A percentile compares a stretch with the other conserved stretches of the same genome.
Conservation (phyloP, 2,113 vertebrate genomes). For the Crotalus tigris region DNA sequence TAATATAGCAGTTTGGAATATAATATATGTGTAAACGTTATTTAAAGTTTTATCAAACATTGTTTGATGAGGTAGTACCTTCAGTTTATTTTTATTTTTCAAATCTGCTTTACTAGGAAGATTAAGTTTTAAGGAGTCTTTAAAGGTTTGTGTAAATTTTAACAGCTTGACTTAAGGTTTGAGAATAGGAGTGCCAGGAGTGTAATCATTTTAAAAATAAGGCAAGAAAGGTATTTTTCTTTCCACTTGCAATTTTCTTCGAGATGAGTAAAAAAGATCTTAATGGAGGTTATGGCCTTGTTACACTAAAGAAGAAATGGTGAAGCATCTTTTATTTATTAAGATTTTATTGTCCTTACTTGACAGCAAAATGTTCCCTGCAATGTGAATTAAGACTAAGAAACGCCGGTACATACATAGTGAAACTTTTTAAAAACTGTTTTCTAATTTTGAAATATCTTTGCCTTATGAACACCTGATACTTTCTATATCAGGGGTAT, state of each 20-base stretch:
- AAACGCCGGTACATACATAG: background rate
- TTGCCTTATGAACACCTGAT: background rate
- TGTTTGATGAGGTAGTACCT: slow-evolving; percentile 23
- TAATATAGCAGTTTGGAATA: slow-evolving; percentile 51
- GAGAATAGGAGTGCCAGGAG: slow-evolving; percentile 24
- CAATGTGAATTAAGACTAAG: background rate
- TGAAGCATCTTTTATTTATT: background rate
- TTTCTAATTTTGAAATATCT: background rate
- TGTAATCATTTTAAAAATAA: slow-evolving; percentile 33
- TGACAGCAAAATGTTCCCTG: background rate
- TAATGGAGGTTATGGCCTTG: slow-evolving; percentile 2
- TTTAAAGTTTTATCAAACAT: slow-evolving; percentile 35
- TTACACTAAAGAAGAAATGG: background rate
- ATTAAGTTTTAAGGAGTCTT: slow-evolving; percentile 39
- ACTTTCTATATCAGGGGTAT: background rate
- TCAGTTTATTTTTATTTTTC: slow-evolving; percentile 34
- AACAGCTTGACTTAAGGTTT: slow-evolving; percentile 23
- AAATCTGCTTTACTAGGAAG: slow-evolving; percentile 36
- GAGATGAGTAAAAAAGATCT: background rate
- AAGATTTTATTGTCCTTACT: background rate
- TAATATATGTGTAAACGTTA: slow-evolving; percentile 56
- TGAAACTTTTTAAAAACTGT: background rate
- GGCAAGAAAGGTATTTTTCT: slow-evolving; percentile 26
- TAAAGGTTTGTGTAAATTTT: slow-evolving; percentile 17
- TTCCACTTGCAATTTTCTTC: slow-evolving; percentile 13